A percentile compares a stretch with the other conserved stretches of the same genome.
These are phyloP conservation scores for Neuroscelio doddi DNA, from an alignment of 2,888 invertebrate genomes.

Conservation along the genomic window DNA sequence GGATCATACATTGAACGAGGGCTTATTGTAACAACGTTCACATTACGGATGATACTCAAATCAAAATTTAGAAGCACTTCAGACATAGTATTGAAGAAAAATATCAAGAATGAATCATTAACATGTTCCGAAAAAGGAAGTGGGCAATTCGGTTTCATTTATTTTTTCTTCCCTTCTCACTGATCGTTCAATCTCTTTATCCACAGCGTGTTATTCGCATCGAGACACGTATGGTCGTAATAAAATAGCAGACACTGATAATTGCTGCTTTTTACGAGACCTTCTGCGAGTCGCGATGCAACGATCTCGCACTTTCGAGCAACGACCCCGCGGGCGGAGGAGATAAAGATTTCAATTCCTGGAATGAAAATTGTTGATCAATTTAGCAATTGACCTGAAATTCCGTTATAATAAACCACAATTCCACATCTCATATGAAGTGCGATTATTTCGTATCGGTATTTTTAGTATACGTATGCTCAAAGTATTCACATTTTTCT, in stretches of 20 bases:
- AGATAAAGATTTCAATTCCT: constrained; percentile 67
- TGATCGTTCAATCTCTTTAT: constrained; percentile 45
- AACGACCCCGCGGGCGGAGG: constrained; percentile 57
- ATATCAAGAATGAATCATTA: constrained; percentile 36
- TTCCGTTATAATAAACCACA: constrained; percentile 64
- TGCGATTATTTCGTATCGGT: constrained; percentile 15
- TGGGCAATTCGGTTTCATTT: constrained; percentile 42
- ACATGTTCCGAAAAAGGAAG: constrained; percentile 34
- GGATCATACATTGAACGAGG: constrained; percentile 40
- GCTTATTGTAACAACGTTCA: constrained; percentile 19
- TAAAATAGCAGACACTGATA: constrained; percentile 66
- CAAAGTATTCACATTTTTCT: too few species aligned
- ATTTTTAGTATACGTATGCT: too few species aligned
- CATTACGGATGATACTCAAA: not conserved
- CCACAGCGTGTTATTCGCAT: constrained; percentile 33
- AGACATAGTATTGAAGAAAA: too few species aligned
- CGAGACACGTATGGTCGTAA: constrained; percentile 54
- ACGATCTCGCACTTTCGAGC: constrained; percentile 54
- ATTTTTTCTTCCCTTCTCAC: constrained; percentile 29
- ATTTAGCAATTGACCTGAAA: constrained; percentile 69
- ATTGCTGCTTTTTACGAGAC: constrained; percentile 64
- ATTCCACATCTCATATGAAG: constrained; percentile 58
- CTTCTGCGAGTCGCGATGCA: constrained; percentile 46
- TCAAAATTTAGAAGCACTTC: too few species aligned
- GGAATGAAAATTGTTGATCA: constrained; percentile 70